Percentiles rank a stretch among this genome's conserved stretches.
phyloP scores from a whole-genome alignment of 2,888 invertebrate species.

The Cataglyphis livida region DNA sequence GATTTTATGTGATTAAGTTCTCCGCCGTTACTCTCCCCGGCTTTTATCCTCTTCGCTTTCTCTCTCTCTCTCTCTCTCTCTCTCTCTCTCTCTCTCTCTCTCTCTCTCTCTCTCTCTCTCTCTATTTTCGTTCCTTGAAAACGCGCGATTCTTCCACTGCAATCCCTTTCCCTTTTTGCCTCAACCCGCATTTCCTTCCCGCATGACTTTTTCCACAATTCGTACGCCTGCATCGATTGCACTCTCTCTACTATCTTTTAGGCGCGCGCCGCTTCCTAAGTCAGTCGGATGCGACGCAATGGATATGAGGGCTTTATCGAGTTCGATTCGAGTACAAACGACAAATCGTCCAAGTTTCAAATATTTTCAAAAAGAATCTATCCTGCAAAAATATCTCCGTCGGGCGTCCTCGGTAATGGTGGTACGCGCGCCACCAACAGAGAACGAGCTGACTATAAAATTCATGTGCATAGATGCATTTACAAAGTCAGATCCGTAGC shows the following conservation, averaged over 20 bases:
- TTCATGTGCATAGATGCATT: slow-evolving; percentile 82
- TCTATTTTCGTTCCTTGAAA: slow-evolving; percentile 15
- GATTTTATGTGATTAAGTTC: slow-evolving; percentile 81
- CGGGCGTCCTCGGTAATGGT: slow-evolving; percentile 29
- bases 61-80: not conserved
- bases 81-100: not conserved
- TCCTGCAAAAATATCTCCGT: slow-evolving; percentile 77
- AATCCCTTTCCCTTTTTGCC: slow-evolving; percentile 24
- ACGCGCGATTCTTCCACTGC: slow-evolving; percentile 7
- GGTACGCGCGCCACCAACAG: slow-evolving; percentile 29
- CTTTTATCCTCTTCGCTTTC: slow-evolving; percentile 22
- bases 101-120: slow-evolving; percentile 14
- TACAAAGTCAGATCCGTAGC: slow-evolving; percentile 70
- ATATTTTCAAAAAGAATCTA: slow-evolving; percentile 81
- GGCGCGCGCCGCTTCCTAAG: slow-evolving; percentile 37
- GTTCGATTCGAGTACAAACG: slow-evolving; percentile 74
- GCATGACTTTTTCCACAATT: slow-evolving; percentile 33
- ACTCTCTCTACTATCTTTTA: slow-evolving; percentile 24
- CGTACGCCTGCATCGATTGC: slow-evolving; percentile 61
- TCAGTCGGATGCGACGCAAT: slow-evolving; percentile 59
- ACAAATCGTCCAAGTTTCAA: slow-evolving; percentile 82
- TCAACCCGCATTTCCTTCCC: slow-evolving; percentile 2
- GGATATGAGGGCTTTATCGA: slow-evolving; percentile 71
- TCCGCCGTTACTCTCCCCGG: slow-evolving; percentile 44
- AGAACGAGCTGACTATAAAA: slow-evolving; percentile 76